A percentile compares a stretch with the other conserved stretches of the same genome.
These are phyloP conservation scores for Thalassophryne amazonica DNA, from an alignment of 2,797 vertebrate genomes.

Conservation along the genomic window DNA sequence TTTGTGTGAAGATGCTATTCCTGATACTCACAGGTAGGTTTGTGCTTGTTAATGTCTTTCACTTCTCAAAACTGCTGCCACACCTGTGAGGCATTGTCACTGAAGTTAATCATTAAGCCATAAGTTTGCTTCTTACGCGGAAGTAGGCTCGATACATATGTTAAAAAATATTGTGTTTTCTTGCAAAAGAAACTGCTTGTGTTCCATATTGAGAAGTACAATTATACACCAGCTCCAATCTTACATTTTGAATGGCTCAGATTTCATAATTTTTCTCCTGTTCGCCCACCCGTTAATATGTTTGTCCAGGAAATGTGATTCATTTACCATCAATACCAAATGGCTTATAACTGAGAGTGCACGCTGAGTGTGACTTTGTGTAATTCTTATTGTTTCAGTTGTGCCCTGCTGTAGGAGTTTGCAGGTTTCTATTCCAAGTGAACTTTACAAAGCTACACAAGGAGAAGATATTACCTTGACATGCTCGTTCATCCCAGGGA, in stretches of 20 bases:
- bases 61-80: constrained; percentile 35
- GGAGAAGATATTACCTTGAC: constrained; percentile 63
- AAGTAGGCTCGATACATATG: too few relatives aligned
- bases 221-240: too few relatives aligned
- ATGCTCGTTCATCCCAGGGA: constrained; percentile 66
- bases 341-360: too few relatives aligned
- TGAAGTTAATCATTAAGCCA: constrained; percentile 61
- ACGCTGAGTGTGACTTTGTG: too few relatives aligned
- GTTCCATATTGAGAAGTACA: too few relatives aligned
- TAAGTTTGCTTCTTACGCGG: constrained; percentile 5
- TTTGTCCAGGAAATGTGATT: too few relatives aligned
- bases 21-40: constrained; percentile 61
- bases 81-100: constrained; percentile 45
- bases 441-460: constrained; percentile 48
- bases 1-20: constrained; percentile 35
- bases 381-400: constrained; percentile 50
- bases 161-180: not conserved
- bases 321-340: too few relatives aligned
- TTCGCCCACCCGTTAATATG: too few relatives aligned
- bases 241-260: too few relatives aligned
- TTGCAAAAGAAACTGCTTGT: not conserved
- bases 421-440: constrained; percentile 59
- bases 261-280: too few relatives aligned
- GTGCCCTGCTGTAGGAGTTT: constrained; percentile 56
- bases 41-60: not conserved